These are phyloP conservation scores for Elgonia sp. DNA, from an alignment of 2,888 invertebrate genomes.

Conservation along the genomic window DNA sequence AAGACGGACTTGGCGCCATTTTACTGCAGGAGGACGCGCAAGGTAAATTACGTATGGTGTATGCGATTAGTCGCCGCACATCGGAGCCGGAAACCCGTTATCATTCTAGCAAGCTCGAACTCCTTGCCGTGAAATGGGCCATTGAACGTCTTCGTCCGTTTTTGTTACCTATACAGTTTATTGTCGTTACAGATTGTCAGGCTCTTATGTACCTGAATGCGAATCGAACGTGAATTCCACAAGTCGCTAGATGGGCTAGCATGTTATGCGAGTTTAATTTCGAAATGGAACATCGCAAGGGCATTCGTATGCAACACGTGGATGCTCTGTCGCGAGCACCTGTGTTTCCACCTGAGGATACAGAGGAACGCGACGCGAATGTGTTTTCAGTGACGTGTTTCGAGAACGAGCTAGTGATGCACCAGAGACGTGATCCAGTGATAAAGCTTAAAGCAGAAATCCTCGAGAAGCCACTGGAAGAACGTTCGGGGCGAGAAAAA, in stretches of 20 bases:
- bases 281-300: slow-evolving; percentile 7
- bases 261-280: slow-evolving; percentile 15
- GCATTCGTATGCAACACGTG: slow-evolving; percentile 41
- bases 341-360: not conserved
- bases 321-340: slow-evolving; percentile 62
- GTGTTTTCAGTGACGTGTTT: slow-evolving; percentile 2
- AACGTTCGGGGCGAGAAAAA: not conserved
- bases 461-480: slow-evolving; percentile 7
- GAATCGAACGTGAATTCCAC: not conserved
- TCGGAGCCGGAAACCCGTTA: not conserved
- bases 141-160: slow-evolving; percentile 10
- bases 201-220: slow-evolving; percentile 19
- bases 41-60: not conserved
- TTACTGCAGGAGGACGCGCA: not conserved
- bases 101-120: slow-evolving; percentile 3
- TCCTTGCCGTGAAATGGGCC: not conserved
- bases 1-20: not conserved
- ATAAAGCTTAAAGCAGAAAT: slow-evolving; percentile 22
- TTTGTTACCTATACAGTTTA: not conserved
- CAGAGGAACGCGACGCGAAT: not conserved
- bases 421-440: slow-evolving; percentile 37
- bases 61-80: not conserved
- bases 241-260: slow-evolving; percentile 11
- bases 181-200: slow-evolving; percentile 14
- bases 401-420: slow-evolving; percentile 43